Conservation (phyloP, 2,888 invertebrate species). For the Agelastica alni region DNA sequence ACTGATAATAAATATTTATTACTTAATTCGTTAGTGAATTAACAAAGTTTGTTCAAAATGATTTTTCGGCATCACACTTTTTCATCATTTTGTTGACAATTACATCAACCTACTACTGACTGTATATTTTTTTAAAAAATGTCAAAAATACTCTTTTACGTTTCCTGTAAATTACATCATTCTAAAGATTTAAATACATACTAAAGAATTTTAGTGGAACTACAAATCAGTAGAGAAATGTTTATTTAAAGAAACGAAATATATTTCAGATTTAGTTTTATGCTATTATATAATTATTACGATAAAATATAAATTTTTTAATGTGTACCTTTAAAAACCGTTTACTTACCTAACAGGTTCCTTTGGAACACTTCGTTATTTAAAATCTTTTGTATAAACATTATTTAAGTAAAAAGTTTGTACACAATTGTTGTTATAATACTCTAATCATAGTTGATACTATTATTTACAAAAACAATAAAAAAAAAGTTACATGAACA, state of each 20-base stretch:
- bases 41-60: constrained; percentile 24
- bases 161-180: too few relatives aligned
- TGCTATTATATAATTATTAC: too few relatives aligned
- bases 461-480: constrained; percentile 35
- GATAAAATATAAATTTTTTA: not conserved
- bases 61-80: too few relatives aligned
- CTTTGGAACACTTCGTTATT: constrained; percentile 40
- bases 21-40: constrained; percentile 10
- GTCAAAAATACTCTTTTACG: too few relatives aligned
- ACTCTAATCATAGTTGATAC: constrained; percentile 29
- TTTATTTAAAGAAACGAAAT: too few relatives aligned
- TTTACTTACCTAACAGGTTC: constrained; percentile 29
- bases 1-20: constrained; percentile 29
- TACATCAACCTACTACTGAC: too few relatives aligned
- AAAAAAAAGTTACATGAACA: constrained; percentile 10
- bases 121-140: too few relatives aligned
- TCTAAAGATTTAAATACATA: too few relatives aligned
- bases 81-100: too few relatives aligned
- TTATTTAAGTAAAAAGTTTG: constrained; percentile 45
- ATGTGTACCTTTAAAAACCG: constrained; percentile 39
- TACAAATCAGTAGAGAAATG: too few relatives aligned
- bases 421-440: constrained; percentile 42
- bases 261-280: too few relatives aligned
- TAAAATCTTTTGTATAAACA: constrained; percentile 41
- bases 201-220: too few relatives aligned